Base-by-base conservation (phyloP, 2,113 vertebrate species). In the Bucco capensis region DNA sequence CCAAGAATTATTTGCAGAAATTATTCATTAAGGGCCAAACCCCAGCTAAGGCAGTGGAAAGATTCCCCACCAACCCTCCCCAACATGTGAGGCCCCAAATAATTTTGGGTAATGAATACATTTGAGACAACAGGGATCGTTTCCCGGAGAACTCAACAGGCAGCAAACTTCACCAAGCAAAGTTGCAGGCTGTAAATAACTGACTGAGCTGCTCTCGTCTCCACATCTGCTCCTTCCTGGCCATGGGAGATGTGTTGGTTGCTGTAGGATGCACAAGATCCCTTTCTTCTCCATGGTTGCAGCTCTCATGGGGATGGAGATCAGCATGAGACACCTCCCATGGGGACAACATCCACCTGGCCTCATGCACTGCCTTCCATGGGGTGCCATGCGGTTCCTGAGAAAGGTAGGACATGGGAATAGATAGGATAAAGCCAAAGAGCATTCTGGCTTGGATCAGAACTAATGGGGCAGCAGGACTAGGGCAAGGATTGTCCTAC, bases 1-100 rank as follows among this genome's bases (percentile, higher is more conserved):
- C 91, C 93, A 96, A 95, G 94, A 94, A 94, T 94, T 96, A 95
- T 96, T 89, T 94, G 95, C 94, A 96, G 93, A 95, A 93, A 96
- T 96, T 94, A 96, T 96, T 94, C 94, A 93, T 95, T 93, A 93
- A 96, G 94, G 90, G 75, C 83, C 95, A 94, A 95, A 95, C 61
- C 81, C 90, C 90, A 83, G 90, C 87, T 84, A 94, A 96, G 92
- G 70, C 92, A 95, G 86, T 94, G 93, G 95, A 96, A 95, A 93
- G 76, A 94, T 92, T 27, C 92, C 90, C 90, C 83, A 53, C 90
- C 79, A 89, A 88, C 58, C 49, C 24, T 27, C 49, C 25, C 24
- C 49, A 10, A 24, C 49, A 18, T 70, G 88, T 70, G 89, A 92
- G 95, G 95, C 86, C 94, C 90, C 93, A 89, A 86, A 96, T 96